phyloP scores from a whole-genome alignment of 2,113 vertebrate genomes.

The Pseudorasbora parva region DNA sequence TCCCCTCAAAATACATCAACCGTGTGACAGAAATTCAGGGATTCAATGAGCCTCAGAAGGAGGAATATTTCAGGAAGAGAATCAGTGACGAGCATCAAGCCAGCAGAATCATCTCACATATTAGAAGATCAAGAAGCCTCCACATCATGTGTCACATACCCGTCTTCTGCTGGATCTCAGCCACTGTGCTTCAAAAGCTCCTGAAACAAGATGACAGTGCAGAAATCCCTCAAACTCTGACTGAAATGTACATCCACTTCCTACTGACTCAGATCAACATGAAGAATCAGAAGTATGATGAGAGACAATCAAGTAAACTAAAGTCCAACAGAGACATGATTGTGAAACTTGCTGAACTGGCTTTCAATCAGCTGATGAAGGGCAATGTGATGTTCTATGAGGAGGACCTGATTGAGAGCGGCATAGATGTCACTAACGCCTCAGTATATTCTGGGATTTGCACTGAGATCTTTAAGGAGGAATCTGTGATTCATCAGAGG shows the following conservation, averaged over 20 bases:
- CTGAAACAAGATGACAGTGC: neutral
- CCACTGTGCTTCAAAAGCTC: neutral
- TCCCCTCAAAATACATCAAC: neutral
- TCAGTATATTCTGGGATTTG: too few species aligned
- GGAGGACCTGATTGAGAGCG: too few species aligned
- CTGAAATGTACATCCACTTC: slow-evolving; percentile 4
- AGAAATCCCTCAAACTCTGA: neutral
- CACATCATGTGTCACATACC: neutral
- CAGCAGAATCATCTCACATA: neutral
- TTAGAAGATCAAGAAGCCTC: neutral
- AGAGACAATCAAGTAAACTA: neutral
- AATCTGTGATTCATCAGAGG: too few species aligned
- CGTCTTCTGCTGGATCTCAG: neutral
- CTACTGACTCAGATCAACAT: neutral
- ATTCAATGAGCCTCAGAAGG: neutral
- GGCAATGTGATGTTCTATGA: too few species aligned
- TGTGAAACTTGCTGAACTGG: neutral
- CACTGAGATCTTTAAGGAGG: too few species aligned
- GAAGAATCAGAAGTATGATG: neutral
- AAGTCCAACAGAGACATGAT: neutral
- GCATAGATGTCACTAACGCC: too few species aligned
- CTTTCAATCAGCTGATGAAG: neutral
- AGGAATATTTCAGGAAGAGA: neutral
- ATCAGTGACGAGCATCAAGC: neutral
- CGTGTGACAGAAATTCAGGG: neutral